Evolutionary conservation across 2,888 invertebrate species (phyloP).

Genomic region (Cynaeus angustus): DNA sequence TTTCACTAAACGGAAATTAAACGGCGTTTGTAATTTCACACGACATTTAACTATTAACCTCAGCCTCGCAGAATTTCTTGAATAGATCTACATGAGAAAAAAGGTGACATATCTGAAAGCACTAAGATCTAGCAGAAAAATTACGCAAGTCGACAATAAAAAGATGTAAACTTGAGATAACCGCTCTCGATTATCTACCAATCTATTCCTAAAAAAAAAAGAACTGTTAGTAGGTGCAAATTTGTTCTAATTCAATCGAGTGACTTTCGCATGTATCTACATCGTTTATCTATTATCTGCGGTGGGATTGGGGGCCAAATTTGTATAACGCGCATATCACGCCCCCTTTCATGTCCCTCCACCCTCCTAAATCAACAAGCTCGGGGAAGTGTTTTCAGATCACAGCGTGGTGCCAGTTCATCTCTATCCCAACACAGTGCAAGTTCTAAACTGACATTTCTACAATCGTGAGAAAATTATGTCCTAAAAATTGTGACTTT

Average conservation of each 20-base stretch:
- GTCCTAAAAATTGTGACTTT: conserved; percentile 23
- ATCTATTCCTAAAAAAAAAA: background rate
- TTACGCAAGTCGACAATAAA: too few species aligned
- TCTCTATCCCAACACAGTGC: conserved; percentile 50
- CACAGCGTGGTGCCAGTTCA: conserved; percentile 57
- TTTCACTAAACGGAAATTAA: conserved; percentile 51
- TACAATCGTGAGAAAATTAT: conserved; percentile 33
- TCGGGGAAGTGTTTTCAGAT: conserved; percentile 60
- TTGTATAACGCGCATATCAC: conserved; percentile 64
- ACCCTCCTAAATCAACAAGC: conserved; percentile 56
- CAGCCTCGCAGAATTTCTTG: background rate
- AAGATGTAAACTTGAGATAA: too few species aligned
- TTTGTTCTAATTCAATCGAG: background rate
- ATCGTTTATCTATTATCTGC: conserved; percentile 52
- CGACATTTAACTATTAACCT: conserved; percentile 44
- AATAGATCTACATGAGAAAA: too few species aligned
- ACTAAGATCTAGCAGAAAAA: too few species aligned
- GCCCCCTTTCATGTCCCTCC: conserved; percentile 59
- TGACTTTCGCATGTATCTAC: background rate
- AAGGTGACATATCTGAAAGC: too few species aligned
- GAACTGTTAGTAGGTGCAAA: background rate
- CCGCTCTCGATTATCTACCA: too few species aligned
- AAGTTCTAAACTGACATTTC: conserved; percentile 29
- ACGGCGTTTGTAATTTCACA: conserved; percentile 48
- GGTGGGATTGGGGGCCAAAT: conserved; percentile 57